Evolutionary conservation across 2,113 vertebrate species (phyloP).

Genomic region (Zapus hudsonius): DNA sequence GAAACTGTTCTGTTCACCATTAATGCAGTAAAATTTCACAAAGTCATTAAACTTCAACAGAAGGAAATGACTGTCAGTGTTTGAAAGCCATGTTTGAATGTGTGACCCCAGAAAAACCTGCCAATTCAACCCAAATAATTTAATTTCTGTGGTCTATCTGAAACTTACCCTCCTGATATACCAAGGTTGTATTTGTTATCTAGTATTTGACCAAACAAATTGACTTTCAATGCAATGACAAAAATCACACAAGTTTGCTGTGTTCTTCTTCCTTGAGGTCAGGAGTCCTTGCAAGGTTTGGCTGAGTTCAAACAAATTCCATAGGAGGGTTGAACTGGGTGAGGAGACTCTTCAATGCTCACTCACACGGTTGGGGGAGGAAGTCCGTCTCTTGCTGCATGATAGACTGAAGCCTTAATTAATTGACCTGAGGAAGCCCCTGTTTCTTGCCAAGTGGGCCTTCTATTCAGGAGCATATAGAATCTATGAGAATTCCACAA

Average conservation of each 20-base stretch:
- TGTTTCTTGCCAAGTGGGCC: background rate
- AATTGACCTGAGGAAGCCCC: background rate
- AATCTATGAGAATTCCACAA: background rate
- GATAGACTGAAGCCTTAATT: background rate
- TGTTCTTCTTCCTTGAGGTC: background rate
- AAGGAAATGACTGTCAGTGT: background rate
- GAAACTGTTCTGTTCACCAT: background rate
- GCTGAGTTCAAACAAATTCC: background rate
- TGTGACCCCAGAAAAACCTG: background rate
- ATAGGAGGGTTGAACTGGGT: rapidly evolving
- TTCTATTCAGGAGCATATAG: background rate
- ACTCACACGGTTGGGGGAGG: background rate
- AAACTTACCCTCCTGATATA: background rate
- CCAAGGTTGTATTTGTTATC: background rate
- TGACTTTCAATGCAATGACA: background rate
- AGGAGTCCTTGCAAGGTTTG: background rate
- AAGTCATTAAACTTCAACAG: background rate
- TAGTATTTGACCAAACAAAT: background rate
- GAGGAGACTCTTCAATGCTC: background rate
- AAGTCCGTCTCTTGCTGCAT: background rate
- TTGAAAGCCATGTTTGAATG: background rate
- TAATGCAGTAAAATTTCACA: background rate
- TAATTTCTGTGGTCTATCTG: background rate
- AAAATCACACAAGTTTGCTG: background rate
- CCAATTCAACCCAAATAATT: background rate